A percentile compares a stretch with the other conserved stretches of the same genome.
phyloP scores from a whole-genome alignment of 1,140 invertebrate species.

The Melitaea cinxia region DNA sequence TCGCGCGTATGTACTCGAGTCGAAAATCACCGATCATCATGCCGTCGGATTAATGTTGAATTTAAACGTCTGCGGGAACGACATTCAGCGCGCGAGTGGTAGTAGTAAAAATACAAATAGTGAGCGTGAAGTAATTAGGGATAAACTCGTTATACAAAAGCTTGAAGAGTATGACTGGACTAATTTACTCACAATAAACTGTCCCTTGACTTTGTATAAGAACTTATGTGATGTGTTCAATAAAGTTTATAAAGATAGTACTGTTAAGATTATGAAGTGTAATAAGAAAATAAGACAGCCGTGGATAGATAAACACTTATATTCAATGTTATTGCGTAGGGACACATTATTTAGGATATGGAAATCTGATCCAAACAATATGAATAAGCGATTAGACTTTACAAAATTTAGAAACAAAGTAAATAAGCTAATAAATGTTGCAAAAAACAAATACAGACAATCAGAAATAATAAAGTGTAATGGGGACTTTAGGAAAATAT shows the following conservation, averaged over 20 bases:
- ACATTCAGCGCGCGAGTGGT: background rate
- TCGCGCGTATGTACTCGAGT: constrained; percentile 20
- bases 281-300: constrained; percentile 32
- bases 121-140: constrained; percentile 12
- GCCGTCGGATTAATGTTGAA: background rate
- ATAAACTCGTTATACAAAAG: constrained; percentile 26
- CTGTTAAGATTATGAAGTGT: background rate
- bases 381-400: no score
- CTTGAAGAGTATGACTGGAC: constrained; percentile 28
- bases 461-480: no score
- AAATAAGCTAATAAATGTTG: no score
- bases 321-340: constrained; percentile 28
- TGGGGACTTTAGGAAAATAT: no score
- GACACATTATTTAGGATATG: constrained; percentile 33
- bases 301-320: constrained; percentile 30
- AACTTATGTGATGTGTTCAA: constrained; percentile 23
- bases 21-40: background rate
- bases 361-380: no score
- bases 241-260: constrained; percentile 29
- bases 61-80: no score
- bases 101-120: background rate
- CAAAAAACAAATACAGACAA: no score
- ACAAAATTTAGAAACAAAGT: no score
- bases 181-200: constrained; percentile 20
- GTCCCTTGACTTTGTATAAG: constrained; percentile 34